Base-by-base conservation (phyloP, 2,797 vertebrate genomes). In the Gallinago solitaria region DNA sequence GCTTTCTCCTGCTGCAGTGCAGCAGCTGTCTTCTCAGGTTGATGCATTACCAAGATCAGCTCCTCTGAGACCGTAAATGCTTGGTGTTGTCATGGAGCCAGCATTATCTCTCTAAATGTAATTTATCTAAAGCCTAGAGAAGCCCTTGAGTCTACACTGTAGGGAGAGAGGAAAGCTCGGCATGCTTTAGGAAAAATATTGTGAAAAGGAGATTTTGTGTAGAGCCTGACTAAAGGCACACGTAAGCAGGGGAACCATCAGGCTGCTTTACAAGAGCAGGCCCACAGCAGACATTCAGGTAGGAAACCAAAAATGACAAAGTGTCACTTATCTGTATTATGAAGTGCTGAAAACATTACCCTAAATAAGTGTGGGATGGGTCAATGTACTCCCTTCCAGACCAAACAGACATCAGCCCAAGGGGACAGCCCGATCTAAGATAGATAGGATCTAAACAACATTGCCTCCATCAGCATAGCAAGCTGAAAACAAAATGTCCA, bases 41-140 rank as follows among this genome's bases (percentile, higher is more conserved):
- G 48, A 67, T 27, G 25, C 18, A 35, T 50, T 78, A 37, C 27
- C 13, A 17, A 53, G 41, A 82, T 35, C 65, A 3, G 12, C 17
- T 74, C 67, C 50, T 92, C 65, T 20, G 77, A 76, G 69, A 18
- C 43, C 60, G 16, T n/a, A 45, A 60, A 65, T 37, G 15, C 48
- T 82, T 80, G 59, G 27, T 64, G 81, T 82, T 84, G 70, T 83
- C 90, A 90, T 74, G 80, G 90, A 96, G 81, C 33, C 80, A 84
- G 51, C 45, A 76, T 23, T 79, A n/a, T 54, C 35, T 51, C 50
- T 86, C 45, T 84, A 25, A 76, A 79, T 41, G 18, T 37, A 64
- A 33, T 54, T 17, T 18, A 24, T 8, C 61, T 59, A 67, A 83
- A 88, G 19, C 6, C 43, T 74, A 18, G 32, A 92, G 43, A 90